A percentile compares a stretch with the other conserved stretches of the same genome.
Conservation (phyloP, 2,113 vertebrate genomes). For the Nanorana parkeri region DNA sequence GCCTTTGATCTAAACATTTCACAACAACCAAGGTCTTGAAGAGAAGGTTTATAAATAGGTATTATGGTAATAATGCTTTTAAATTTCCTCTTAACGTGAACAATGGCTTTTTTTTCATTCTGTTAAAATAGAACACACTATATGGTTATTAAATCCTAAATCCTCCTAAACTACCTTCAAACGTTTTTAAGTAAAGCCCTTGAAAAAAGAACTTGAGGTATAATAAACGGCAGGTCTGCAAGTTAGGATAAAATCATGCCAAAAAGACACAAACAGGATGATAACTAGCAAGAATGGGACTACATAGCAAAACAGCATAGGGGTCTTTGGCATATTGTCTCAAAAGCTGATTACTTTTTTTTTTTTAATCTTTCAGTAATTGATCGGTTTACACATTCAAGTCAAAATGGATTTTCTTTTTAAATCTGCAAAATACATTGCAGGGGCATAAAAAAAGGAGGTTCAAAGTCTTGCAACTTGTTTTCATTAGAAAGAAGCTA, state of each 20-base stretch:
- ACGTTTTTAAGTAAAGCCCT: too few relatives aligned
- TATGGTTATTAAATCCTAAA: neutral
- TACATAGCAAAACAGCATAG: too few relatives aligned
- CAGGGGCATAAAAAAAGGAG: too few relatives aligned
- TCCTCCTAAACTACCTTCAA: constrained; percentile 23
- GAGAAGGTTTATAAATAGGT: constrained; percentile 34
- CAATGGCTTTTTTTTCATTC: constrained; percentile 19
- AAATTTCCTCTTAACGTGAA: constrained; percentile 12
- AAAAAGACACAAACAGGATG: neutral
- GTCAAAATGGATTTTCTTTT: too few relatives aligned
- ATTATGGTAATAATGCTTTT: constrained; percentile 3
- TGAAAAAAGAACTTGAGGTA: neutral
- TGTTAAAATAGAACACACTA: constrained; percentile 7
- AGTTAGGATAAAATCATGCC: neutral
- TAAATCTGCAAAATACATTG: too few relatives aligned
- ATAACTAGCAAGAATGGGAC: too few relatives aligned
- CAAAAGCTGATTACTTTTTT: too few relatives aligned
- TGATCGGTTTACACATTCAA: too few relatives aligned
- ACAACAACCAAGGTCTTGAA: constrained; percentile 29
- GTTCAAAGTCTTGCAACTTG: too few relatives aligned
- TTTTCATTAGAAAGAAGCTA: too few relatives aligned
- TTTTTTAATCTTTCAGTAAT: too few relatives aligned
- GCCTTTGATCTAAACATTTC: constrained; percentile 33
- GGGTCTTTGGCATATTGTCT: too few relatives aligned
- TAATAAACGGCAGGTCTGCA: neutral